phyloP scores from a whole-genome alignment of 2,113 vertebrate genomes.

The Pomatostomus ruficeps region DNA sequence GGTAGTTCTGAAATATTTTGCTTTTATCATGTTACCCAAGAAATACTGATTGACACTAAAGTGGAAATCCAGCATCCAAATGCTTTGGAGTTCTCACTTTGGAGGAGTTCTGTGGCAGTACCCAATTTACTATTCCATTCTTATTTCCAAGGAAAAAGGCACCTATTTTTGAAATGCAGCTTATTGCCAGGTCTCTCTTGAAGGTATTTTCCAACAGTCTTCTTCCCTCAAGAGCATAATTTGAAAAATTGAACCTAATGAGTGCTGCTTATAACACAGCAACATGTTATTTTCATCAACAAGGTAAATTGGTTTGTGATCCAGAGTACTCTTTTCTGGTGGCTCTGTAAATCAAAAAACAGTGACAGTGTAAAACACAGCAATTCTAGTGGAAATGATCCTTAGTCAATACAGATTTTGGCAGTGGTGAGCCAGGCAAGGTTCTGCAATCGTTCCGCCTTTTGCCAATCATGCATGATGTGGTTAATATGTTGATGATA shows the following conservation, averaged over 20 bases:
- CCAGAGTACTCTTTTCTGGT: background rate
- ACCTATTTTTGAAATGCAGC: background rate
- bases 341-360: background rate
- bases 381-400: background rate
- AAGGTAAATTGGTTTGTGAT: background rate
- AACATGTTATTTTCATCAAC: background rate
- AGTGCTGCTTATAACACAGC: background rate
- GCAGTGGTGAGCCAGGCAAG: background rate
- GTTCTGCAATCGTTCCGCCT: background rate
- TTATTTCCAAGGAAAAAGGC: background rate
- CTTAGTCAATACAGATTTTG: background rate
- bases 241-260: background rate
- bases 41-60: background rate
- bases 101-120: background rate
- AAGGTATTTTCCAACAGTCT: background rate
- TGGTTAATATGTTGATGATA: constrained; percentile 32
- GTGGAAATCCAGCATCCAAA: background rate
- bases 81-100: constrained; percentile 2
- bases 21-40: background rate
- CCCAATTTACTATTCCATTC: background rate
- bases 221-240: background rate
- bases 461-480: constrained; percentile 20
- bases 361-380: background rate
- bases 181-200: background rate
- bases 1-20: background rate